Evolutionary conservation across 2,888 invertebrate species (phyloP).

Genomic region (Torymus aiolomorphi): DNA sequence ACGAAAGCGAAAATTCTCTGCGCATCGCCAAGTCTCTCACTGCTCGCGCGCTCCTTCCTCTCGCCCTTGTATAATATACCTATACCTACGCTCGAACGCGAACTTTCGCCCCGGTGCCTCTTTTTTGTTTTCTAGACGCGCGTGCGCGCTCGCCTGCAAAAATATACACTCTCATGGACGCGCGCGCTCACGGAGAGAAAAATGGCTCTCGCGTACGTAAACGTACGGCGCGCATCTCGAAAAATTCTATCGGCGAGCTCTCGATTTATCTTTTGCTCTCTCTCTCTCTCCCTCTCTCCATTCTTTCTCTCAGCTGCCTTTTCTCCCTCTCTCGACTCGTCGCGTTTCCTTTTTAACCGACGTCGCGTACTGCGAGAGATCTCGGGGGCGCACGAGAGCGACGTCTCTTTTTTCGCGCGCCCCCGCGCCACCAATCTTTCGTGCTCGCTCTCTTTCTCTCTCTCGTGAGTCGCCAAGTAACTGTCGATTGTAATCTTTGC

Average conservation of each 20-base stretch:
- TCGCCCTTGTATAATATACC: no score
- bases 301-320: not conserved
- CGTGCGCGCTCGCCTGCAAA: slow-evolving; percentile 14
- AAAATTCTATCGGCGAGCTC: slow-evolving; percentile 59
- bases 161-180: slow-evolving; percentile 37
- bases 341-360: slow-evolving; percentile 31
- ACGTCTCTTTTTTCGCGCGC: slow-evolving; percentile 18
- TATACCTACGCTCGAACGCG: no score
- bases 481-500: slow-evolving; percentile 53
- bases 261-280: slow-evolving; percentile 60
- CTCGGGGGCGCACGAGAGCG: slow-evolving; percentile 8
- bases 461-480: slow-evolving; percentile 33
- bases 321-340: slow-evolving; percentile 24
- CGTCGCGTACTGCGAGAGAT: slow-evolving; percentile 16
- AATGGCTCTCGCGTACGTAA: slow-evolving; percentile 49
- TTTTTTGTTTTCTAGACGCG: slow-evolving; percentile 11
- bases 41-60: no score
- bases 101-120: not conserved
- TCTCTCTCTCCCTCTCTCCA: not conserved
- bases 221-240: slow-evolving; percentile 52
- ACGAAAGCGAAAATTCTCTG: not conserved
- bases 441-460: not conserved
- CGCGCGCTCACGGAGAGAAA: slow-evolving; percentile 32
- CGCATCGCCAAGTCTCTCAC: no score
- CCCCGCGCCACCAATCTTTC: slow-evolving; percentile 22